Evolutionary conservation across 2,888 invertebrate genomes (phyloP), one percentile per base, ranked within the genome.

Genomic region (Adelphocoris suturalis): DNA sequence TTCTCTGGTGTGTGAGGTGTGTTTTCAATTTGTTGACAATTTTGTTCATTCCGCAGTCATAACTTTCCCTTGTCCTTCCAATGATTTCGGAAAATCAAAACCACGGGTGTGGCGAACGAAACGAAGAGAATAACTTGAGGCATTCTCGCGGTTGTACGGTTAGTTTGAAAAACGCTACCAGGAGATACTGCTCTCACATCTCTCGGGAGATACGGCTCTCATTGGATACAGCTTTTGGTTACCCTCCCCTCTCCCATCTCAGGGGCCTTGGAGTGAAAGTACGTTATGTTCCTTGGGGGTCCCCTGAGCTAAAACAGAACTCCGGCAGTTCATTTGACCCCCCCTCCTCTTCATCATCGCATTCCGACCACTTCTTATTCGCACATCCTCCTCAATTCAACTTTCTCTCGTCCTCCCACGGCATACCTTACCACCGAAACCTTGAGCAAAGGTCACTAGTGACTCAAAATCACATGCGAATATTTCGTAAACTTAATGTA

Each of bases 371-470:
- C 61, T 68, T 23, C 68, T 5, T 68, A 68, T 68, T 23, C 68
- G 68, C 68, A 68, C 68, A 27, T 12, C 68, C 68, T 68, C 27
- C 68, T 68, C 68, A 68, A 68, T 68, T 68, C 68, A 23, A 68
- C 68, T 68, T 68, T 68, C 68, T 68, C 68, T 68, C 68, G 19
- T 68, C 68, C 68, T 19, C 68, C 68, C 68, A 19, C 68, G 68
- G 23, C n/a, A 68, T 19, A 68, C 68, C 68, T 68, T 68, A 12
- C 68, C n/a, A n/a, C 0, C 23, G 19, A 23, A 68, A 68, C 68
- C 68, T 68, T 23, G 68, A 68, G 13, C 23, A 27, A 68, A 68
- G 68, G 68, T 68, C 68, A 68, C 68, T 27, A 5, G 0, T 3
- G 1, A 16, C 14, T 19, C 14, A 61, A 61, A 61, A 61, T 61